Percentiles rank a stretch among this genome's conserved stretches.
Conservation (phyloP, 2,888 invertebrate genomes). For the Aethes cnicana region DNA sequence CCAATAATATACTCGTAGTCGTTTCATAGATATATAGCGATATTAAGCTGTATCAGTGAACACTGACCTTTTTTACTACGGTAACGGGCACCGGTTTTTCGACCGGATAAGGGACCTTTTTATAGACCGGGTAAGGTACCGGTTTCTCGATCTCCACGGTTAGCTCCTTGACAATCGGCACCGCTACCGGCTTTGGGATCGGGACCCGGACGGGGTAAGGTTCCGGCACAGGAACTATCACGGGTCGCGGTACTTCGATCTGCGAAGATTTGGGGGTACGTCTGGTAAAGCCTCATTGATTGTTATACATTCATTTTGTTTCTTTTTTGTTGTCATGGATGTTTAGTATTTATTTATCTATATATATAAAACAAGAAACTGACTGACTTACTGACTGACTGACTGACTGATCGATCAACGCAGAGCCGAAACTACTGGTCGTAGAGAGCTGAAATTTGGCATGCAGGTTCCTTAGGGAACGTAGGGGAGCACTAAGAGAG, state of each 20-base stretch:
- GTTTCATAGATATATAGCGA: not conserved
- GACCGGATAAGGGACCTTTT: constrained; percentile 87
- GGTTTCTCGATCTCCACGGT: constrained; percentile 83
- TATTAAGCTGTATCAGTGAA: not conserved
- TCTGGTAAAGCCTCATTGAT: too few species aligned
- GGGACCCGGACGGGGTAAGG: constrained; percentile 90
- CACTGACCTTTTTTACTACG: constrained; percentile 86
- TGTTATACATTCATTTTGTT: too few species aligned
- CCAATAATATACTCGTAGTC: not conserved
- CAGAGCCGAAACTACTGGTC: too few species aligned
- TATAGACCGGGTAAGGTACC: constrained; percentile 87
- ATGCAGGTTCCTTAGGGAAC: too few species aligned
- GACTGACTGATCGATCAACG: too few species aligned
- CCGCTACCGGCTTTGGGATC: constrained; percentile 86
- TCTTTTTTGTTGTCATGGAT: too few species aligned
- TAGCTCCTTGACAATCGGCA: constrained; percentile 84
- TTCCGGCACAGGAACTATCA: constrained; percentile 88
- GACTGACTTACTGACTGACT: too few species aligned
- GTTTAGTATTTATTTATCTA: too few species aligned
- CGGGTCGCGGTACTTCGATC: constrained; percentile 88
- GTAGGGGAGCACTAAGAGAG: too few species aligned
- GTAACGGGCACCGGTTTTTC: constrained; percentile 88
- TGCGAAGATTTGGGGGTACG: too few species aligned
- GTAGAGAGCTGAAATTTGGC: too few species aligned
- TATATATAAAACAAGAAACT: too few species aligned